Evolutionary conservation across 2,113 vertebrate genomes (phyloP).

Genomic region (Tupaia chinensis): DNA sequence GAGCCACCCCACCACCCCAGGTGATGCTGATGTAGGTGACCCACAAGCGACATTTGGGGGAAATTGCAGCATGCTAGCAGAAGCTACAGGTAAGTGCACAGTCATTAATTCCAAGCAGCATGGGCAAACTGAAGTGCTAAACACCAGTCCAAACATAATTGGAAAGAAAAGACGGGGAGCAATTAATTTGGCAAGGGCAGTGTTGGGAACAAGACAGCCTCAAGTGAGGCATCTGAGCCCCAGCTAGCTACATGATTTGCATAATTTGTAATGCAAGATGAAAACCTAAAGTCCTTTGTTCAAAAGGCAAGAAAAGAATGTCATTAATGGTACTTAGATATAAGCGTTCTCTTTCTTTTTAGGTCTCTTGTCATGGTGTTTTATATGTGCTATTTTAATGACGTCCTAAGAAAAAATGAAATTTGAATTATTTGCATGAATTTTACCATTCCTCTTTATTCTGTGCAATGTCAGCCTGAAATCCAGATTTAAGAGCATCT

Average conservation of each 20-base stretch:
- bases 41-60: background rate
- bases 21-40: background rate
- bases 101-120: background rate
- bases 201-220: background rate
- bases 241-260: background rate
- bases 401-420: background rate
- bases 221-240: background rate
- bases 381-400: conserved; percentile 33
- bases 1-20: background rate
- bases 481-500: conserved; percentile 6
- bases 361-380: background rate
- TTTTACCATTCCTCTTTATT: conserved; percentile 2
- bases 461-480: background rate
- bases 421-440: background rate
- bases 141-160: background rate
- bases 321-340: background rate
- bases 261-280: background rate
- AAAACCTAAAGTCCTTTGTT: background rate
- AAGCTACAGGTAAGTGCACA: background rate
- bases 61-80: background rate
- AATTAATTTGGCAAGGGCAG: background rate
- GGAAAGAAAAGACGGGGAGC: background rate
- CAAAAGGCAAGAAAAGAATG: background rate
- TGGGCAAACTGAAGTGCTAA: background rate
- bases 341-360: background rate